These are phyloP conservation scores for Pollicipes pollicipes DNA, from an alignment of 1,140 invertebrate species.

Conservation along the genomic window DNA sequence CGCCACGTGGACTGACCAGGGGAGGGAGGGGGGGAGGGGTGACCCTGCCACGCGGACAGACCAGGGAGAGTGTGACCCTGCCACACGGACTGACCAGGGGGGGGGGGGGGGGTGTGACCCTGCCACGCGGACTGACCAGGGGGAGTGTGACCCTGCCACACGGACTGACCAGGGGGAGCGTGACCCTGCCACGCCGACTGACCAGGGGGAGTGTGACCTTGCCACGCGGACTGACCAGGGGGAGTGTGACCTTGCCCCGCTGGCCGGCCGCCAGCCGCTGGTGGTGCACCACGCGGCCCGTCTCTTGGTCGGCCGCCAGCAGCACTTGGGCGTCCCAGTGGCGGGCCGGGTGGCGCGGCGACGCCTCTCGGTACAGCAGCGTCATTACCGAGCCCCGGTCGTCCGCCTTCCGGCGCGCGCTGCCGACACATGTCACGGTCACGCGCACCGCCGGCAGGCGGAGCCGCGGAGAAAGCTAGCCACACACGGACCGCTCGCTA, in stretches of 20 bases:
- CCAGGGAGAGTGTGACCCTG: no score
- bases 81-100: no score
- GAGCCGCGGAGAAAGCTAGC: no score
- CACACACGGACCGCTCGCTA: no score
- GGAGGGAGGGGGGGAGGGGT: no score
- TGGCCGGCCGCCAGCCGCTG: conserved; percentile 30
- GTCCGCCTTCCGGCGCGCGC: conserved; percentile 36
- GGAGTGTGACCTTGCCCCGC: background rate
- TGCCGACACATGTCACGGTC: conserved; percentile 48
- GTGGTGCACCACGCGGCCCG: conserved; percentile 53
- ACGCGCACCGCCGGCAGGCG: conserved; percentile 37
- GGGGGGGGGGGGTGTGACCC: no score
- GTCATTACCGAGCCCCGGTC: conserved; percentile 83
- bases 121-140: no score
- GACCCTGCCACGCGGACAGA: background rate
- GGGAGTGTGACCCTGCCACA: no score
- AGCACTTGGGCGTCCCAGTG: conserved; percentile 41
- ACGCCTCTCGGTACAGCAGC: conserved; percentile 52
- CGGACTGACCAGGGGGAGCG: no score
- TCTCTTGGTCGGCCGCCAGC: conserved; percentile 45
- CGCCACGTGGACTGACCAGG: no score
- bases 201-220: no score
- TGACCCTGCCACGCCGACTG: no score
- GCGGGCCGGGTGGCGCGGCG: conserved; percentile 37
- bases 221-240: background rate